phyloP scores from a whole-genome alignment of 2,797 vertebrate genomes.

The Oceanodroma leucorhoa region DNA sequence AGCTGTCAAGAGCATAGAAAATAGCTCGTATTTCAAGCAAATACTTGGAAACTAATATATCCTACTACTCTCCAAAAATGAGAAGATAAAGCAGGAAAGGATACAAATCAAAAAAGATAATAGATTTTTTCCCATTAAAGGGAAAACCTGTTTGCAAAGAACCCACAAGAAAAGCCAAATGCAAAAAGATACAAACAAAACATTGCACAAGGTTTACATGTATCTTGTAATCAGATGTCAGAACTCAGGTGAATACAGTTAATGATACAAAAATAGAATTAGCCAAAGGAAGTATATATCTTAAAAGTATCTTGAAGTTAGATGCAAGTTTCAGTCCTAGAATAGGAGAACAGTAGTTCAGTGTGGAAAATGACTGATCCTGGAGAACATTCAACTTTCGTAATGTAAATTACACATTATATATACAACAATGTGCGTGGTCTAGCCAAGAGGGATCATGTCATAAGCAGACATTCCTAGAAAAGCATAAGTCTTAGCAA shows the following conservation, averaged over 20 bases:
- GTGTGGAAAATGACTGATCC: neutral
- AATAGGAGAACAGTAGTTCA: neutral
- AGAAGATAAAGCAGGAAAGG: neutral
- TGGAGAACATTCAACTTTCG: neutral
- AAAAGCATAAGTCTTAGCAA: neutral
- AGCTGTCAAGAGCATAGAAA: neutral
- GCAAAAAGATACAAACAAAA: neutral
- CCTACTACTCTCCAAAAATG: neutral
- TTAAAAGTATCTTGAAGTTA: neutral
- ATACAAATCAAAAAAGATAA: neutral
- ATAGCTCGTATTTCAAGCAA: neutral
- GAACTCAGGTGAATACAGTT: neutral
- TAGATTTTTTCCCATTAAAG: neutral
- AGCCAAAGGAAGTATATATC: neutral
- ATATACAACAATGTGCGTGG: neutral
- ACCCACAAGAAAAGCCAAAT: neutral
- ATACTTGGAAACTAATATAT: neutral
- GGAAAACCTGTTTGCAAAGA: neutral
- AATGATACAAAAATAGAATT: neutral
- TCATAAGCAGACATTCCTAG: neutral
- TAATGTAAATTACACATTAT: neutral
- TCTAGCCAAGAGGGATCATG: neutral
- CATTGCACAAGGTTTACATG: neutral
- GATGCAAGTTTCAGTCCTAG: neutral
- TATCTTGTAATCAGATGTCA: neutral